phyloP scores from a whole-genome alignment of 2,888 invertebrate genomes.

The Nowickia ferox region DNA sequence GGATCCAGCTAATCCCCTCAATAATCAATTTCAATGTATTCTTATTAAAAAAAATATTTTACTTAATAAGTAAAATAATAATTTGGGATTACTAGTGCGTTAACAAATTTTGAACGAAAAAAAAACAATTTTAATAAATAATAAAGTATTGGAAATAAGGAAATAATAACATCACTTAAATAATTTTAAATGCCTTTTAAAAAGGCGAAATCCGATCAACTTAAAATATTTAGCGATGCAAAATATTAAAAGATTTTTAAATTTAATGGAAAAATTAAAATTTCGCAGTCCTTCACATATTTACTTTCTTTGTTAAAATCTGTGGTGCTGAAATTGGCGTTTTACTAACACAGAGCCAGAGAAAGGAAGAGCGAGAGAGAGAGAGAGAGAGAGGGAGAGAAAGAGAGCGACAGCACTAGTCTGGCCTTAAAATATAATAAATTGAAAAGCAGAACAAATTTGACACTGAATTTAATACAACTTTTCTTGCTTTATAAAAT shows the following conservation, averaged over 20 bases:
- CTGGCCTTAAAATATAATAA: constrained; percentile 76
- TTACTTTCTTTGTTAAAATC: constrained; percentile 56
- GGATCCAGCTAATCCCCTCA: too few relatives aligned
- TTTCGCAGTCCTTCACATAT: constrained; percentile 1
- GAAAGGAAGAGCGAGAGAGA: background rate
- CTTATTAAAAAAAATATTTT: too few relatives aligned
- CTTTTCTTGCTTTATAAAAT: constrained; percentile 11
- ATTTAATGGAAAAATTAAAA: constrained; percentile 40
- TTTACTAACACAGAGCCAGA: background rate
- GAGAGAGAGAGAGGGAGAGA: constrained; percentile 19
- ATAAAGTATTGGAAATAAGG: background rate
- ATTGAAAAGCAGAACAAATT: constrained; percentile 82
- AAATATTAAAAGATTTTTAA: constrained; percentile 29
- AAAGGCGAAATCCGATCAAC: constrained; percentile 69
- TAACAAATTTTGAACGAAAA: too few relatives aligned
- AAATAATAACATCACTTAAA: constrained; percentile 15
- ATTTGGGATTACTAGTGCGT: too few relatives aligned
- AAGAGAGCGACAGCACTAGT: constrained; percentile 2
- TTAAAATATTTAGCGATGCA: constrained; percentile 50
- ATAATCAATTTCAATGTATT: too few relatives aligned
- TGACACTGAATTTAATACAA: constrained; percentile 82
- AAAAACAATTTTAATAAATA: too few relatives aligned
- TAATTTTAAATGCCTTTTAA: constrained; percentile 21
- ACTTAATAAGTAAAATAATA: too few relatives aligned
- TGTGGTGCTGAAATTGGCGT: constrained; percentile 2